Evolutionary conservation across 1,140 invertebrate species (phyloP), one percentile per base, ranked within the genome.

Genomic region (Venturia canescens): DNA sequence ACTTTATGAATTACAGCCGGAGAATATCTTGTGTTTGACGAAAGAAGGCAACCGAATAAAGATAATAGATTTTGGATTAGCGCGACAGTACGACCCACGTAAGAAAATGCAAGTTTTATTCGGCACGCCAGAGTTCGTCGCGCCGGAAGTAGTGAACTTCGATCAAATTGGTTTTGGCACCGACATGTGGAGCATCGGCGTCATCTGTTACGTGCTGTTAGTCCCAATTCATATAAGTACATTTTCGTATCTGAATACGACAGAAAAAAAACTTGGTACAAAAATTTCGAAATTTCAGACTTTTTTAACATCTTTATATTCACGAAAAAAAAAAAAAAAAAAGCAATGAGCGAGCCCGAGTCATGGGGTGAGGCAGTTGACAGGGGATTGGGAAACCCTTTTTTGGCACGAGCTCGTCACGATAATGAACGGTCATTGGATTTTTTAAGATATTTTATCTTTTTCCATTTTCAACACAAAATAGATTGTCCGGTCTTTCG

Each of bases 81-180:
- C 98, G 0, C 93, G 98, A 80, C 96, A 97, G 89, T 99, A 96
- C 84, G 97, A 98, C 89, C 97, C 98, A 0, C 94, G 95, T 79
- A 98, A 98, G 92, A 98, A 98, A 86, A 92, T 99, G 5, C 94
- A 97, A 90, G 96, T 98, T 1, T 92, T 99, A 50, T 99, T 99
- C 90, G 98, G 98, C n/a, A 99, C 98, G 3, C 98, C 98, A 0
- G 98, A 99, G 92, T 99, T 99, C 91, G 98, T 99, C 11, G 98
- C 98, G 0, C 98, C 98, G 0, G 98, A 99, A 94, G 98, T 99
- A 9, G 97, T 99, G 0, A 99, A 99, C 92, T 99, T 99, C 91
- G 98, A 99, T 89, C 95, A 96, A 90, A 98, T 99, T 84, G 96
- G 97, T 66, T 98, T 96, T 89, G 96, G 96, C 7, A 99, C 98